Base-by-base conservation (phyloP, 2,888 invertebrate genomes). In the Callimorpha dominula region DNA sequence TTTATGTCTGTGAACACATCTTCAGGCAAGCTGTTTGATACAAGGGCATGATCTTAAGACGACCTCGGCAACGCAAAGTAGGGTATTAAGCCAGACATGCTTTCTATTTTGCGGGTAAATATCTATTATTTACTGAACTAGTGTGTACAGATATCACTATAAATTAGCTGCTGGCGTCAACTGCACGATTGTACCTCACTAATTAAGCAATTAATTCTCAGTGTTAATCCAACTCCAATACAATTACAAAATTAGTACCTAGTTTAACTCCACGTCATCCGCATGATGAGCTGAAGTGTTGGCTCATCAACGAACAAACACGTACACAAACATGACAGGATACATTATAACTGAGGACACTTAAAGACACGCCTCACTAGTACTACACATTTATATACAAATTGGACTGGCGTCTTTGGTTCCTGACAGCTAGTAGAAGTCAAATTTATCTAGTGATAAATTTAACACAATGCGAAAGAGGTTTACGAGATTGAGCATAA, bases 351-450 rank as follows among this genome's bases (percentile, higher is more conserved):
- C 78, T 78, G 77, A 75, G 76, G 77, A 70, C 81, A 72, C 79
- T 82, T 54, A 8, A 62, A 60, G 68, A 78, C 73, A 74, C 80
- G 77, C 81, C 77, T 80, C 80, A 80, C 20, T 50, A 46, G 71
- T 63, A 64, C 50, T 75, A 76, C 73, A 75, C 68, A 76, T 80
- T 77, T 80, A 80, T 76, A 83, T 82, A 82, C 81, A 72, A 78
- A 81, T 82, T 76, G 72, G 68, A 67, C 50, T 63, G 70, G 70
- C 42, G 15, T 40, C 11, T 11, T 50, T 2, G 14, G 49, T 50
- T 17, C 50, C 40, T 65, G 65, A 50, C 15, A 50, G 1, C 3
- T 5, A 40, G 62, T 62, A 40, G 62, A 6, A 46, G 31, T 50
- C 14, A 4, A 52, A 17, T 7, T 17, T 52, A 15, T 52, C 15